Conservation (phyloP, 2,113 vertebrate species). For the Chlorocebus sabaeus region DNA sequence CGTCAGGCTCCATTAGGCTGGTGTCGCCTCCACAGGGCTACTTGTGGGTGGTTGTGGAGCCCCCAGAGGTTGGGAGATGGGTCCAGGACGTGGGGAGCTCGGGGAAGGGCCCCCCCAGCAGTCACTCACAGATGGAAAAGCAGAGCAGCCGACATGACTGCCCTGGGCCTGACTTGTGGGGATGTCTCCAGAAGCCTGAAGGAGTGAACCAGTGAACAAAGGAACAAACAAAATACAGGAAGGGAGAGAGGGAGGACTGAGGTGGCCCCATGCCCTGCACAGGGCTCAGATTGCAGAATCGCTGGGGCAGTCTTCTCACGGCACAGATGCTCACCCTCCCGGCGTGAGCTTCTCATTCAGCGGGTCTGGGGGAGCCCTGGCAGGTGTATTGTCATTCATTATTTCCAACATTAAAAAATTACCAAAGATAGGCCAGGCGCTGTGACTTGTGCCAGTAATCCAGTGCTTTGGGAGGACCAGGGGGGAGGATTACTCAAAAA, state of each 20-base stretch:
- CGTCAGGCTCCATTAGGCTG: not conserved
- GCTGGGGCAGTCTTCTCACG: rapidly evolving
- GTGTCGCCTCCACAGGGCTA: not conserved
- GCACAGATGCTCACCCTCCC: rapidly evolving
- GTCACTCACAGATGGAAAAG: too few species aligned
- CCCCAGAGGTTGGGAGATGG: not conserved
- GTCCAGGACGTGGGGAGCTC: not conserved
- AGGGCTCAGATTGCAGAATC: not conserved
- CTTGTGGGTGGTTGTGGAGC: not conserved
- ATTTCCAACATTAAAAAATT: not conserved
- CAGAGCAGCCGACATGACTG: not conserved
- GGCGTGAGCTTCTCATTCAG: rapidly evolving
- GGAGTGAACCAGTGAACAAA: not conserved
- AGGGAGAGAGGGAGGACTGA: not conserved
- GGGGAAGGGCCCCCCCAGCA: not conserved
- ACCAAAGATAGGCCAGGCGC: too few species aligned
- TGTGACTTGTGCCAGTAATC: too few species aligned
- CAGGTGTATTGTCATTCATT: not conserved
- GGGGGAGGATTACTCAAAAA: too few species aligned
- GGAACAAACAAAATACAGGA: not conserved
- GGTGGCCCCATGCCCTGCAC: not conserved
- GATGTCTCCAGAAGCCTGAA: not conserved
- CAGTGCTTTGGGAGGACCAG: too few species aligned
- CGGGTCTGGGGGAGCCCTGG: not conserved
- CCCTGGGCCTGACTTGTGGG: too few species aligned